Base-by-base conservation (phyloP, 2,113 vertebrate species). In the Tichodroma muraria region DNA sequence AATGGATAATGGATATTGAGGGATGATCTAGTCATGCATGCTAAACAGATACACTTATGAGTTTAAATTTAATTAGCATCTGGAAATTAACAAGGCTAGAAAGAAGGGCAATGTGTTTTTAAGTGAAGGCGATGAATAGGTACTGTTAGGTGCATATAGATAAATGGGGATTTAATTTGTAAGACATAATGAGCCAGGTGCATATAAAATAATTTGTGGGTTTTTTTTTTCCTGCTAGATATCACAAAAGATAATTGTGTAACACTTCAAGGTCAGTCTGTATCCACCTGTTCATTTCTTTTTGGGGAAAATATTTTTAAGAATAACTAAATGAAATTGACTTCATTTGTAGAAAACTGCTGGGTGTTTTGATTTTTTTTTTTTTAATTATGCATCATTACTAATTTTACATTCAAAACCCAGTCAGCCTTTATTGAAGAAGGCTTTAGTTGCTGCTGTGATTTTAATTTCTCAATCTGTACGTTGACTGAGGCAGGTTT, bases 51-150 rank as follows among this genome's bases (percentile, higher is more conserved):
- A 97, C 96, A 95, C 97, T 97, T 97, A 97, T 96, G 97, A 96
- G 90, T 96, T 97, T 97, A 97, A 98, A 97, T 97, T 97, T 97
- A 98, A 98, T 98, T 98, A 98, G 93, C 95, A 97, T 95, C 91
- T 98, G 95, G 95, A 98, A 98, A 98, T 98, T 97, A 97, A 97
- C 96, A 98, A 96, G 95, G 85, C 95, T 97, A 95, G 96, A 93
- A 97, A 97, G 96, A 97, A 98, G 97, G 97, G 95, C 97, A 97
- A 97, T 97, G 96, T 94, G 76, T 96, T 97, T 97, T 98, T 98
- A 98, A 97, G 97, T 96, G 97, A 96, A 96, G 92, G 79, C 91
- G 24, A 97, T 93, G 96, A 95, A 97, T 97, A 97, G 95, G 95
- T 97, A 95, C 90, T 88, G 86, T 97, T 98, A 93, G 94, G 80